Evolutionary conservation across 1,140 invertebrate genomes (phyloP).

Genomic region (Arctopsyche grandis): DNA sequence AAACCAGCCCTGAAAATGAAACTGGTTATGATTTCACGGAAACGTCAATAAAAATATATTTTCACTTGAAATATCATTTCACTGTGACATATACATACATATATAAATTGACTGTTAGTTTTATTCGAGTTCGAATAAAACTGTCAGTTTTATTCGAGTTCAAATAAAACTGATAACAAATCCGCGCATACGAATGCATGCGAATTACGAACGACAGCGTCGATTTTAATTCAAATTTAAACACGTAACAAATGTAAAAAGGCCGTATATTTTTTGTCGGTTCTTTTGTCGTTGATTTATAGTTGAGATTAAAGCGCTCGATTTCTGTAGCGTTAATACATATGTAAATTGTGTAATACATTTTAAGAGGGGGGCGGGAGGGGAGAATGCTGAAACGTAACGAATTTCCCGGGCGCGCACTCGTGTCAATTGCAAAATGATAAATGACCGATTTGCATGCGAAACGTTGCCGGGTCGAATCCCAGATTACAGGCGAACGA

Average conservation of each 20-base stretch:
- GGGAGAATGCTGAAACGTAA: not conserved
- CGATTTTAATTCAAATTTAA: too few relatives aligned
- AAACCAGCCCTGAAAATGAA: too few relatives aligned
- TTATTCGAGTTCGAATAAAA: too few relatives aligned
- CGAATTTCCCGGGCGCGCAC: constrained; percentile 6
- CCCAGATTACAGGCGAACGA: constrained; percentile 10
- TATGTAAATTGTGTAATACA: constrained; percentile 13
- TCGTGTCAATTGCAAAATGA: constrained; percentile 29
- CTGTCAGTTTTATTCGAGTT: too few relatives aligned
- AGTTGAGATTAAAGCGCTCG: constrained; percentile 10
- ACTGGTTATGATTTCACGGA: too few relatives aligned
- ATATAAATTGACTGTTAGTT: not conserved
- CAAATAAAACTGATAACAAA: too few relatives aligned
- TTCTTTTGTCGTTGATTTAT: constrained; percentile 8
- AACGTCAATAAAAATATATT: too few relatives aligned
- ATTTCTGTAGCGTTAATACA: constrained; percentile 7
- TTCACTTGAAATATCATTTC: too few relatives aligned
- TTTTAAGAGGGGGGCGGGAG: not conserved
- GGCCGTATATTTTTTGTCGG: too few relatives aligned
- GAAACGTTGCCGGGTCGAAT: constrained; percentile 7
- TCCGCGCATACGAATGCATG: too few relatives aligned
- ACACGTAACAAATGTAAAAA: too few relatives aligned
- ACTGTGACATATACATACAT: not conserved
- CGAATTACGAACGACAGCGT: too few relatives aligned
- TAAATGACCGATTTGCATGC: constrained; percentile 22